Percentiles rank a stretch among this genome's conserved stretches.
These are phyloP conservation scores for Microdon myrmicae DNA, from an alignment of 2,888 invertebrate genomes.

Conservation along the genomic window DNA sequence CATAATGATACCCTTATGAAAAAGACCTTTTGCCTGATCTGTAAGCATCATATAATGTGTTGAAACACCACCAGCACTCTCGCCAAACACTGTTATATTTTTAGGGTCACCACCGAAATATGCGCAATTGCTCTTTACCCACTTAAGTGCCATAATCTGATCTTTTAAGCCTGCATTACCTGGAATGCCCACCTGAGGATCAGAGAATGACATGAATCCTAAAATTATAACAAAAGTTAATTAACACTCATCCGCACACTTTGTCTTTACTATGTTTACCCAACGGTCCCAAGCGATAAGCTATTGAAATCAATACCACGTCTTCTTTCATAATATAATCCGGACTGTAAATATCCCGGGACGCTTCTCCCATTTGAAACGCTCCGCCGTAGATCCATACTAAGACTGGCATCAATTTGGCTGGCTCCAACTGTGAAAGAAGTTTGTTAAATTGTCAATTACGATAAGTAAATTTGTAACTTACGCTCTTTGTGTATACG, in stretches of 20 bases:
- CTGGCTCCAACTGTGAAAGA: conserved; percentile 60
- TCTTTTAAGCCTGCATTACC: conserved; percentile 71
- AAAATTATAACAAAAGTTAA: neutral
- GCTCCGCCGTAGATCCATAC: conserved; percentile 70
- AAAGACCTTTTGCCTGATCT: conserved; percentile 66
- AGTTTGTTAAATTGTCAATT: neutral
- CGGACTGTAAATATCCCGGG: conserved; percentile 66
- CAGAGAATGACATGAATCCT: conserved; percentile 69
- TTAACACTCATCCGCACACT: neutral
- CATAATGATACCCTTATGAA: conserved; percentile 64
- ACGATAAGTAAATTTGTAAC: conserved; percentile 1
- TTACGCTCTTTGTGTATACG: conserved; percentile 65
- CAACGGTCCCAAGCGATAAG: conserved; percentile 68
- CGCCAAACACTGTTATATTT: conserved; percentile 69
- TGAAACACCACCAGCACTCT: conserved; percentile 69
- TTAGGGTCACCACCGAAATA: conserved; percentile 69
- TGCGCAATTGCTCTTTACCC: conserved; percentile 68
- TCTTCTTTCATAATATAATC: conserved; percentile 68
- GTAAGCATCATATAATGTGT: conserved; percentile 68
- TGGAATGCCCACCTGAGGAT: conserved; percentile 67
- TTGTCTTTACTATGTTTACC: conserved; percentile 52
- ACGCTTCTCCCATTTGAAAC: conserved; percentile 67
- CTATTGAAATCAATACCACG: conserved; percentile 67
- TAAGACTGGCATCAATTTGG: conserved; percentile 64
- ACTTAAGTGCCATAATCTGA: conserved; percentile 68